Evolutionary conservation across 2,113 vertebrate species (phyloP).

Genomic region (Electrona antarctica): DNA sequence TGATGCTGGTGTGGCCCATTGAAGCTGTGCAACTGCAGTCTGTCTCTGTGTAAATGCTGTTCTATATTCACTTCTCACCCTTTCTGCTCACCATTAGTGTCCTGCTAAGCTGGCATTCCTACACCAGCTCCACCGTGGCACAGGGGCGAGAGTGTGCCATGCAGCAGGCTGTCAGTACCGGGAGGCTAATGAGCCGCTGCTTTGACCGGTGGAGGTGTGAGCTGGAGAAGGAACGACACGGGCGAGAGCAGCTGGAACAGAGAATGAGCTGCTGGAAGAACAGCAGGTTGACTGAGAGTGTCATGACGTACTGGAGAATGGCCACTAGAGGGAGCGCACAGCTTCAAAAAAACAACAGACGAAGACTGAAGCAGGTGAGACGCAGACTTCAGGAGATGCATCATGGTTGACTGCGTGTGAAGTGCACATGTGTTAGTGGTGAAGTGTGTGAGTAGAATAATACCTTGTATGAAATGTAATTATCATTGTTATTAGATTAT

Average conservation of each 20-base stretch:
- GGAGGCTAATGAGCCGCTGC: slow-evolving; percentile 24
- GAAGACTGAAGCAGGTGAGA: slow-evolving; percentile 50
- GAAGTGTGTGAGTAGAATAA: neutral
- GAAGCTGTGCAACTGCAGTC: too few species aligned
- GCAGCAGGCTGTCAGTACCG: slow-evolving; percentile 17
- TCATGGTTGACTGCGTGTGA: too few species aligned
- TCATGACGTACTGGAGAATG: slow-evolving; percentile 38
- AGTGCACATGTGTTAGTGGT: neutral
- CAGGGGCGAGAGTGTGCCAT: neutral
- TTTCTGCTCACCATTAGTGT: neutral
- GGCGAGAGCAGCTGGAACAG: neutral
- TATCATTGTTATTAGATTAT: too few species aligned
- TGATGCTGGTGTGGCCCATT: too few species aligned
- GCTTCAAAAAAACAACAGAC: slow-evolving; percentile 7
- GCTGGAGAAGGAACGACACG: slow-evolving; percentile 9
- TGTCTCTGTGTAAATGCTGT: too few species aligned
- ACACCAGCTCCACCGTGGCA: slow-evolving; percentile 38
- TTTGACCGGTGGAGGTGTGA: slow-evolving; percentile 55
- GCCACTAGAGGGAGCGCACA: slow-evolving; percentile 59
- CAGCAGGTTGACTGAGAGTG: neutral
- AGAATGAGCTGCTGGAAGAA: neutral
- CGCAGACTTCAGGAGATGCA: neutral
- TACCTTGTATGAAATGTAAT: neutral
- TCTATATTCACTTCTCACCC: neutral
- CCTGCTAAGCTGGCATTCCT: slow-evolving; percentile 16